Evolutionary conservation across 2,888 invertebrate species (phyloP).

Genomic region (Mesorhabditis spiculigera): DNA sequence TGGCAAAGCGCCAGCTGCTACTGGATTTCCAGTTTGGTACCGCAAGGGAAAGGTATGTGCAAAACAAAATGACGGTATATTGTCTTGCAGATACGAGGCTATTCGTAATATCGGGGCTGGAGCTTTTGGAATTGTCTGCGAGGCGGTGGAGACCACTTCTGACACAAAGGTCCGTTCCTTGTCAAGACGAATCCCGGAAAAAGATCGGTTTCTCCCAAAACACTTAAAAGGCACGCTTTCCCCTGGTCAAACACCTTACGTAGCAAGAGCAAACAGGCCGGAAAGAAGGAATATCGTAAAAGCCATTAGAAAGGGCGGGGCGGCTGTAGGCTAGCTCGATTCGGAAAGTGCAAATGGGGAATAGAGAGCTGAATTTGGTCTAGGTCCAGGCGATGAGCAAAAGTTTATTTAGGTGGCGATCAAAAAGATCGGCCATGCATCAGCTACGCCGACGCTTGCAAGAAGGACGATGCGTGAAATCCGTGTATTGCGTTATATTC

Average conservation of each 20-base stretch:
- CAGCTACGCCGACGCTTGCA: conserved; percentile 53
- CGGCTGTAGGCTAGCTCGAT: too few relatives aligned
- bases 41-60: conserved; percentile 32
- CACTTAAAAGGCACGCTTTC: too few relatives aligned
- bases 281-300: not conserved
- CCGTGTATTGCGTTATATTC: conserved; percentile 49
- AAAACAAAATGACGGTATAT: too few relatives aligned
- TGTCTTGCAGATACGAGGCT: conserved; percentile 18
- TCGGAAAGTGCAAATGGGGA: too few relatives aligned
- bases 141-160: conserved; percentile 41
- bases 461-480: conserved; percentile 52
- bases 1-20: conserved; percentile 48
- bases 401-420: conserved; percentile 40
- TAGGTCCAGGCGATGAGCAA: too few relatives aligned
- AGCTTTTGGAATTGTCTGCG: conserved; percentile 55
- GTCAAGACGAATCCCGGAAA: conserved; percentile 6
- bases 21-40: conserved; percentile 50
- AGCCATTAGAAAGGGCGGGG: too few relatives aligned
- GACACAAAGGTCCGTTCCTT: conserved; percentile 23
- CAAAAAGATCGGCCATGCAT: conserved; percentile 54
- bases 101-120: conserved; percentile 51
- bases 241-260: not conserved
- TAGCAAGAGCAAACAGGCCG: not conserved
- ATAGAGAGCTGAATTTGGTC: too few relatives aligned
- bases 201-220: not conserved